Base-by-base conservation (phyloP, 2,888 invertebrate species). In the Sphinx pinastri region DNA sequence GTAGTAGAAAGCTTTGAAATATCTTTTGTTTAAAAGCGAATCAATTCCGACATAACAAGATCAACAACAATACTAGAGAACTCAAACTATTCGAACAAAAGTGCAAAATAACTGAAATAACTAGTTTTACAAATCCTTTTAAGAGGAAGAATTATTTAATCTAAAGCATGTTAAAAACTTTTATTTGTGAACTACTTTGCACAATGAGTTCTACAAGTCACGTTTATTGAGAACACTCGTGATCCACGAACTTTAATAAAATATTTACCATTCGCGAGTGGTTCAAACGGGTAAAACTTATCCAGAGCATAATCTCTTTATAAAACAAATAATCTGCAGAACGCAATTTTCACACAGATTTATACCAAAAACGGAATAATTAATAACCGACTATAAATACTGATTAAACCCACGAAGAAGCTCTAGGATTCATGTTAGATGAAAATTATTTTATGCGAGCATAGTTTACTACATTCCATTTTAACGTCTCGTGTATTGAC, bases 81-180 rank as follows among this genome's bases (percentile, higher is more conserved):
- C 38, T 8, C 78, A 80, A 85, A 87, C 80, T 81, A 83, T 83
- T 82, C 80, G 74, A 79, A 83, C 81, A 88, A 86, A 85, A 83
- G 77, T 77, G 75, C 78, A 79, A 78, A 80, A 83, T 82, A 81
- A 81, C 83, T 77, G 76, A 75, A 80, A 82, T 81, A 77, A 81
- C 82, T 84, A 86, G 85, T 84, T 86, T 84, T 81, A 82, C 71
- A 81, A 87, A 86, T 85, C 77, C 86, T 68, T 72, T 71, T 71
- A 69, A 71, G 73, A 73, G 71, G 73, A 74, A 70, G 71, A 74
- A 74, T 76, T 74, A 73, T 72, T 71, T 70, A 71, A 70, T 72
- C 71, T 71, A 72, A 67, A 74, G 67, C 68, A 72, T 71, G 66
- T 63, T 49, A 63, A 19, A 13, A 55, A 54, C 25, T 47, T 68